These are phyloP conservation scores for Byasa hedistus DNA, from an alignment of 2,888 invertebrate species.

Conservation along the genomic window DNA sequence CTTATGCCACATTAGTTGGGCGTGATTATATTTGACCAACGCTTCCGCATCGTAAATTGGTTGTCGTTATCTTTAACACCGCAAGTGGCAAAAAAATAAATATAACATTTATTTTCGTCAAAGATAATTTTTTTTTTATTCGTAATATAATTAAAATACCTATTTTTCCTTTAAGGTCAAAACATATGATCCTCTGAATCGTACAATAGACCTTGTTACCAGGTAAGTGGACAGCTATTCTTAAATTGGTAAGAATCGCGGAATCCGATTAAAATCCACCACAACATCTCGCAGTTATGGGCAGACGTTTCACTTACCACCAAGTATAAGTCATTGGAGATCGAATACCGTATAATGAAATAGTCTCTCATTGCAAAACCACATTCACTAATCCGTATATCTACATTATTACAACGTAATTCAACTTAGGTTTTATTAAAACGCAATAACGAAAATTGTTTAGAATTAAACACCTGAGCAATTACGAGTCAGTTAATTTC, in stretches of 20 bases:
- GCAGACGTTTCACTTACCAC: too few relatives aligned
- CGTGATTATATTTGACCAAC: conserved; percentile 10
- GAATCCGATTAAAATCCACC: too few relatives aligned
- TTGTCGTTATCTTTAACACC: background rate
- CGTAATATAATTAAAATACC: too few relatives aligned
- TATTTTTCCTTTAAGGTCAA: too few relatives aligned
- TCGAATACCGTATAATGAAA: background rate
- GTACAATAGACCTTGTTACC: too few relatives aligned
- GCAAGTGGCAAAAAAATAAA: background rate
- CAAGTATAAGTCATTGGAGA: too few relatives aligned
- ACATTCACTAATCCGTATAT: background rate
- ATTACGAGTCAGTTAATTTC: conserved; percentile 11
- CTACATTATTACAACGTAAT: background rate
- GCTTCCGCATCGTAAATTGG: conserved; percentile 12
- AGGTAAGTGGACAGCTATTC: too few relatives aligned
- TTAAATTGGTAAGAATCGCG: too few relatives aligned
- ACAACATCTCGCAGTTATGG: too few relatives aligned
- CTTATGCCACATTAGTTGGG: background rate
- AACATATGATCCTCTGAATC: too few relatives aligned
- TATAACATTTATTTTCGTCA: too few relatives aligned
- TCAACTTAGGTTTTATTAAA: background rate
- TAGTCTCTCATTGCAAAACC: background rate
- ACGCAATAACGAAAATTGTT: background rate
- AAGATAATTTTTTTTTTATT: too few relatives aligned
- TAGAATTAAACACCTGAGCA: background rate